A percentile compares a stretch with the other conserved stretches of the same genome.
These are phyloP conservation scores for Noctuana brunneofusca DNA, from an alignment of 2,888 invertebrate genomes.

Conservation along the genomic window DNA sequence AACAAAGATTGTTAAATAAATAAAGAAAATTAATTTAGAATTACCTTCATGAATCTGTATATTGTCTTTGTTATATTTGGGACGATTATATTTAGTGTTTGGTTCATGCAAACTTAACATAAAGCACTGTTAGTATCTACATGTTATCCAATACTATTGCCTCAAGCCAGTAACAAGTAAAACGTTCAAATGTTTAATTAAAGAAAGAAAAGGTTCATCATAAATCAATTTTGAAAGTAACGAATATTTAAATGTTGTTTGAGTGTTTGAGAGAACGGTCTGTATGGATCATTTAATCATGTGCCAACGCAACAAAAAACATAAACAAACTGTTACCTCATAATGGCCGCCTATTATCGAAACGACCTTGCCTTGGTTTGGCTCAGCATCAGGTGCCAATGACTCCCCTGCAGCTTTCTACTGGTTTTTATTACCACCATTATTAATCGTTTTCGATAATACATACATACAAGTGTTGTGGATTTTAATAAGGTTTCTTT, in stretches of 20 bases:
- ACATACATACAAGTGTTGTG: slow-evolving; percentile 3
- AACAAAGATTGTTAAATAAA: no score
- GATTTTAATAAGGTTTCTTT: not conserved
- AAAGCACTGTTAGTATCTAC: no score
- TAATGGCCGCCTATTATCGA: slow-evolving; percentile 66
- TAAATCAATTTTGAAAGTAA: not conserved
- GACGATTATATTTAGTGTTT: no score
- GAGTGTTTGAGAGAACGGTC: slow-evolving; percentile 12
- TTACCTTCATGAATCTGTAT: no score
- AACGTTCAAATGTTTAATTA: not conserved
- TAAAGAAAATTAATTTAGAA: no score
- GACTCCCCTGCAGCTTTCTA: slow-evolving; percentile 76
- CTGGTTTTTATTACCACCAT: slow-evolving; percentile 50
- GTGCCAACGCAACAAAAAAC: slow-evolving; percentile 55
- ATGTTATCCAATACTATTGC: not conserved
- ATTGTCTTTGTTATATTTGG: no score
- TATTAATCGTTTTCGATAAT: slow-evolving; percentile 13
- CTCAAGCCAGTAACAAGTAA: no score
- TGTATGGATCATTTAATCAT: slow-evolving; percentile 26
- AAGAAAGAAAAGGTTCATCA: not conserved
- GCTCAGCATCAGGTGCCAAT: slow-evolving; percentile 74
- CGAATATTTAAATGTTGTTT: not conserved
- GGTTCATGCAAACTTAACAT: no score
- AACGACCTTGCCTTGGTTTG: slow-evolving; percentile 78
- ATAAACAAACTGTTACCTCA: slow-evolving; percentile 77